Evolutionary conservation across 1,140 invertebrate genomes (phyloP).

Genomic region (Luehdorfia chinensis): DNA sequence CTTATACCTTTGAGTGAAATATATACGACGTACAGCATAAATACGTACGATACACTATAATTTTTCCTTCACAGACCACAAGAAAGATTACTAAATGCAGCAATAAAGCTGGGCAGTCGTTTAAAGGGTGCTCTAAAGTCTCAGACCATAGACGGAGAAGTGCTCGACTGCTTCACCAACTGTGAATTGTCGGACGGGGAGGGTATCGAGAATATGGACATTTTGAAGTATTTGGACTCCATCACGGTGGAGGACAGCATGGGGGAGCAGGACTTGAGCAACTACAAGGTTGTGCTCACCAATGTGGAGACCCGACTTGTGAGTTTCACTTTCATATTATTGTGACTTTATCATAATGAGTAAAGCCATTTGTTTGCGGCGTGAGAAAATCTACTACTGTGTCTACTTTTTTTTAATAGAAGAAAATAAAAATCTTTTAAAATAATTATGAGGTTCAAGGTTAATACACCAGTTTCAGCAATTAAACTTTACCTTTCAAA

Average conservation of each 20-base stretch:
- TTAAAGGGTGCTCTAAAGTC: conserved; percentile 48
- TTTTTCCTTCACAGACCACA: conserved; percentile 42
- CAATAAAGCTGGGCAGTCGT: conserved; percentile 48
- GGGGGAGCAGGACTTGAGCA: conserved; percentile 56
- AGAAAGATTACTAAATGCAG: conserved; percentile 40
- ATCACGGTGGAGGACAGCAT: conserved; percentile 52
- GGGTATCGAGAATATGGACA: conserved; percentile 58
- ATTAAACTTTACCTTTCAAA: no score
- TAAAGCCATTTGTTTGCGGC: no score
- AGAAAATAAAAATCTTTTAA: no score
- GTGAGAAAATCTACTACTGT: no score
- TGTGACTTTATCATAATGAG: no score
- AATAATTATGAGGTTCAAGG: no score
- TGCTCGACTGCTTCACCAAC: conserved; percentile 46
- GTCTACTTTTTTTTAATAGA: no score
- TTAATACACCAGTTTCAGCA: no score
- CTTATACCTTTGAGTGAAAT: no score
- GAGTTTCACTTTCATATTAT: conserved; percentile 19
- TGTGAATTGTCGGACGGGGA: conserved; percentile 39
- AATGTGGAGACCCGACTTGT: conserved; percentile 65
- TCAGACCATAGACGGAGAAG: conserved; percentile 52
- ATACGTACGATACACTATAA: no score
- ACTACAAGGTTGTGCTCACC: conserved; percentile 67
- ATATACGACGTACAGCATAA: no score
- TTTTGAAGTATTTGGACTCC: conserved; percentile 61